phyloP scores from a whole-genome alignment of 2,797 vertebrate genomes.

The Limosa lapponica region DNA sequence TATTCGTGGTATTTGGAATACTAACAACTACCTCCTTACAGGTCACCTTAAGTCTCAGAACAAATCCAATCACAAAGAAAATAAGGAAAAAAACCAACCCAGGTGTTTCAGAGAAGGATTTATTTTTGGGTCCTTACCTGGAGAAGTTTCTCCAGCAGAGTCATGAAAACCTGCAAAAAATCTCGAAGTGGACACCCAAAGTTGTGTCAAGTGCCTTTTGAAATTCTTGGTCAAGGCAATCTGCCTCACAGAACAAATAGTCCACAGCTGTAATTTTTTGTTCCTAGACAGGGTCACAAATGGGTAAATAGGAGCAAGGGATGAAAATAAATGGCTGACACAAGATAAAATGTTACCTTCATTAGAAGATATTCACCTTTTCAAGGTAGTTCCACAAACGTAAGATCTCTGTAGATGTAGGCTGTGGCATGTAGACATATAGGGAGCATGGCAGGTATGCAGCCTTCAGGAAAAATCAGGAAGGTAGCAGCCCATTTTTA shows the following conservation, averaged over 20 bases:
- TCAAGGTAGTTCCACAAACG: neutral
- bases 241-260: neutral
- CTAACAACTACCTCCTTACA: neutral
- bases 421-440: neutral
- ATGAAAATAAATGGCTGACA: neutral
- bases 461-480: neutral
- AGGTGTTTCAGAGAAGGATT: neutral
- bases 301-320: neutral
- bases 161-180: neutral
- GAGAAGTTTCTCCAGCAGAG: neutral
- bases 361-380: neutral
- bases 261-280: neutral
- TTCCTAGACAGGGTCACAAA: neutral
- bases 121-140: neutral
- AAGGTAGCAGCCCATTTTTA: neutral
- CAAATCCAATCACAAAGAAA: neutral
- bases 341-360: neutral
- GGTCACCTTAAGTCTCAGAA: neutral
- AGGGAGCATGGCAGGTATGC: neutral
- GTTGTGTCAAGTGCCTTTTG: neutral
- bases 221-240: neutral
- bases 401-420: neutral
- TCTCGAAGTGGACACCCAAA: neutral
- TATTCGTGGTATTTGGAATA: neutral
- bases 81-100: accelerated